A percentile compares a stretch with the other conserved stretches of the same genome.
Conservation (phyloP, 2,888 invertebrate genomes). For the Dione juno region DNA sequence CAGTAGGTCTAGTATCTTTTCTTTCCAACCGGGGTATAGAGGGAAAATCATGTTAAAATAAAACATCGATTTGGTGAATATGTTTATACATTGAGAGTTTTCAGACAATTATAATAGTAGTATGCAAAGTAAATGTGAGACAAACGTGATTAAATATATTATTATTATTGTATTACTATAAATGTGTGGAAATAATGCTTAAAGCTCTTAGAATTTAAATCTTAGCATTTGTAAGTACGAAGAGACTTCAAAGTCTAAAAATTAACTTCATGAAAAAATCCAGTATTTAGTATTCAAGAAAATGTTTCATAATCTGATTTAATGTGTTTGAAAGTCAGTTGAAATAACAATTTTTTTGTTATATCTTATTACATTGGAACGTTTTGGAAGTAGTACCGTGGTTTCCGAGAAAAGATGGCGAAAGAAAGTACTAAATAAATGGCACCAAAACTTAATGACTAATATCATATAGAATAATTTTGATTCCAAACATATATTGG, state of each 20-base stretch:
- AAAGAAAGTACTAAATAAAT: no score
- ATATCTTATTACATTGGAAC: no score
- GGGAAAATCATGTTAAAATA: not conserved
- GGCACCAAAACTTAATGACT: not conserved
- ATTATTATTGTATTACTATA: not conserved
- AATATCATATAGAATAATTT: no score
- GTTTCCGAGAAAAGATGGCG: not conserved
- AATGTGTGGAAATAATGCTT: not conserved
- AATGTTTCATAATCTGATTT: not conserved
- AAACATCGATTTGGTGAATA: not conserved
- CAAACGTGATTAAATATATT: slow-evolving; percentile 8
- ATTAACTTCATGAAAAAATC: not conserved
- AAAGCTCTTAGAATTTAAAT: no score
- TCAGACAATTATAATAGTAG: slow-evolving; percentile 13
- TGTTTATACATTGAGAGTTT: slow-evolving; percentile 12
- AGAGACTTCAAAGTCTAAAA: no score
- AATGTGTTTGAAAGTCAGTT: not conserved
- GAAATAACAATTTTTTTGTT: not conserved
- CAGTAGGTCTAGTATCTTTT: no score
- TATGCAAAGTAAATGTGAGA: slow-evolving; percentile 8
- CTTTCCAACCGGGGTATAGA: no score
- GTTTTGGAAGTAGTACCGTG: not conserved
- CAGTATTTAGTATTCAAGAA: not conserved
- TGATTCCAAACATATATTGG: no score
- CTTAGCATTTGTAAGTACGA: no score